A percentile compares a stretch with the other conserved stretches of the same genome.
These are phyloP conservation scores for Nymphalis c-album DNA, from an alignment of 2,888 invertebrate genomes.

Conservation along the genomic window DNA sequence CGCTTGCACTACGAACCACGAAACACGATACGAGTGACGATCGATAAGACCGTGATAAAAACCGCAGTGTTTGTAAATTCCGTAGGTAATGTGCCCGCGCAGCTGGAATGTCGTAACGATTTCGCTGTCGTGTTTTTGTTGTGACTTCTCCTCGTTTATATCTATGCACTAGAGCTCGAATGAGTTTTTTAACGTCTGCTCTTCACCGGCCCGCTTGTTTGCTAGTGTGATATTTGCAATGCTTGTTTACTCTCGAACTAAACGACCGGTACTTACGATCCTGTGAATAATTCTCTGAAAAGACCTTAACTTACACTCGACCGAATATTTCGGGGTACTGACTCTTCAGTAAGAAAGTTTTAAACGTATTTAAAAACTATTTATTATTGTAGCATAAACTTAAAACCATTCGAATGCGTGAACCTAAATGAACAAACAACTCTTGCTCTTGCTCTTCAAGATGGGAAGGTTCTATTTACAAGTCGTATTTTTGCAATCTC, in stretches of 20 bases:
- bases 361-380: neutral
- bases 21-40: constrained; percentile 39
- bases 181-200: constrained; percentile 26
- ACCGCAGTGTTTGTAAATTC: constrained; percentile 48
- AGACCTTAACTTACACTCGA: neutral
- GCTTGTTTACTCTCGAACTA: constrained; percentile 19
- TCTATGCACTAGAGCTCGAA: constrained; percentile 30
- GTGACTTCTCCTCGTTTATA: constrained; percentile 39
- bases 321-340: neutral
- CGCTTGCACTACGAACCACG: constrained; percentile 21
- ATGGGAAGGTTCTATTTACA: constrained; percentile 33
- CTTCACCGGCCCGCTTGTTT: constrained; percentile 11
- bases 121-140: constrained; percentile 41
- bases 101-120: constrained; percentile 48
- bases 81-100: constrained; percentile 51
- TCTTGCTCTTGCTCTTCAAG: constrained; percentile 22
- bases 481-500: constrained; percentile 37
- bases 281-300: neutral
- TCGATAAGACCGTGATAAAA: constrained; percentile 41
- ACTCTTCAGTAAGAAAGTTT: neutral
- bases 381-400: constrained; percentile 1
- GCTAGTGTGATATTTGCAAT: constrained; percentile 17
- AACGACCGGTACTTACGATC: constrained; percentile 5
- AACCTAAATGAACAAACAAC: constrained; percentile 3
- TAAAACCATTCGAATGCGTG: constrained; percentile 12